Conservation (phyloP, 2,797 vertebrate genomes). For the Sebastes iracundus region DNA sequence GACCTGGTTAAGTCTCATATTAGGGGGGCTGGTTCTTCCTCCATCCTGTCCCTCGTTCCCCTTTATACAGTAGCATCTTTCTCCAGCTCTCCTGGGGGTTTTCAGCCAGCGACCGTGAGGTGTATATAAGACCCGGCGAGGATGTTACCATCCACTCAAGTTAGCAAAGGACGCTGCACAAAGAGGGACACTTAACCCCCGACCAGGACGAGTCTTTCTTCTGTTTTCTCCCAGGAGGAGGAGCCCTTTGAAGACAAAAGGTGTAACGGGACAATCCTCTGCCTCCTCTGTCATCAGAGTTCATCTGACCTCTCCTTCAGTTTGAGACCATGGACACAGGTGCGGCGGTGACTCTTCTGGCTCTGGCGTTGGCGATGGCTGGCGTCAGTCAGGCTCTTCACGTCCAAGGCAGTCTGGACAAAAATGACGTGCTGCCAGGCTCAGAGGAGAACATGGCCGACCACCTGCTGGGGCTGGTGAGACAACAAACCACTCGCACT, state of each 20-base stretch:
- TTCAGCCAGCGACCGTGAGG: neutral
- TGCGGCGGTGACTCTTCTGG: constrained; percentile 71
- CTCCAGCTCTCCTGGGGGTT: constrained; percentile 41
- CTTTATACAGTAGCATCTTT: constrained; percentile 38
- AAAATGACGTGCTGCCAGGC: constrained; percentile 49
- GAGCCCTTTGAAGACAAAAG: neutral
- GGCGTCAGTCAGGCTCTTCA: constrained; percentile 73
- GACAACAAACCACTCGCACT: constrained; percentile 35
- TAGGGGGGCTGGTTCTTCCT: constrained; percentile 34
- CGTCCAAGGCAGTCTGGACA: constrained; percentile 63
- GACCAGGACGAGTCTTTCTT: neutral
- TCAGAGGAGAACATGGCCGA: constrained; percentile 68
- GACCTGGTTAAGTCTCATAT: constrained; percentile 59
- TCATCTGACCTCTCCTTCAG: constrained; percentile 8
- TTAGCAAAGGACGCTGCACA: neutral
- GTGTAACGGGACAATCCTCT: neutral
- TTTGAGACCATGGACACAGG: constrained; percentile 74
- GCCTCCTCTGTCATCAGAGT: neutral
- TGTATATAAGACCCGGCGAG: constrained; percentile 66
- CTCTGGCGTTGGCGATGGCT: constrained; percentile 71
- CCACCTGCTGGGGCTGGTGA: constrained; percentile 74
- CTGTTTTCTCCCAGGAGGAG: neutral
- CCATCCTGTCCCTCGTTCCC: constrained; percentile 53
- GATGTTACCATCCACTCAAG: constrained; percentile 13
- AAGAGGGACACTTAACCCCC: constrained; percentile 7